phyloP scores from a whole-genome alignment of 37 sponge, comb jelly and placozoan species.

The Petrosia ficiformis region DNA sequence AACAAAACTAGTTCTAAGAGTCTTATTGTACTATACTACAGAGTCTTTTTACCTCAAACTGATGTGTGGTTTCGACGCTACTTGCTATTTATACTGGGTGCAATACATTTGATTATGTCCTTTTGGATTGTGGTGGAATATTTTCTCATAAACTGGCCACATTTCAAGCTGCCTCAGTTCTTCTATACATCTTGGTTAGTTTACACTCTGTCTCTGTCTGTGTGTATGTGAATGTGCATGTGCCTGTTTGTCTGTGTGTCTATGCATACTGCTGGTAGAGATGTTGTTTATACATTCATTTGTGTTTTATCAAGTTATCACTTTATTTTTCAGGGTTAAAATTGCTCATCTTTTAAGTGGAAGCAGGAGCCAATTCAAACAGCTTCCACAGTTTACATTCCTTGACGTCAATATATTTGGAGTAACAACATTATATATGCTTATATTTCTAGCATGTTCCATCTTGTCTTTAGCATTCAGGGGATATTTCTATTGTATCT shows the following conservation, averaged over 20 bases:
- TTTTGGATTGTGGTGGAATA: conserved; percentile 53
- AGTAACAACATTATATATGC: conserved; percentile 14
- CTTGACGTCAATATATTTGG: conserved; percentile 26
- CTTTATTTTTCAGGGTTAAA: no score
- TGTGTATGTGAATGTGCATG: conserved; percentile 55
- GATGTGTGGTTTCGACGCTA: background rate
- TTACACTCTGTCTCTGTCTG: conserved; percentile 50
- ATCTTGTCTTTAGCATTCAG: conserved; percentile 50
- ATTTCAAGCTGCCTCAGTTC: conserved; percentile 43
- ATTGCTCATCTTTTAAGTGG: no score
- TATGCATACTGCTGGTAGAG: no score
- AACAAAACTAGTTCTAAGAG: no score
- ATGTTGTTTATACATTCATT: no score
- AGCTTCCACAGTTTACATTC: no score
- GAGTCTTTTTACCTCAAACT: conserved; percentile 22
- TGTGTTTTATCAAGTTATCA: no score
- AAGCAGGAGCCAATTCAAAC: no score
- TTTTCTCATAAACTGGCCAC: conserved; percentile 54
- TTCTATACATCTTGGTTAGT: conserved; percentile 15
- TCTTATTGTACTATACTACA: no score
- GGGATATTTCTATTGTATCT: conserved; percentile 86
- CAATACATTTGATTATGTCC: conserved; percentile 46
- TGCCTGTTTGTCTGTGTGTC: no score
- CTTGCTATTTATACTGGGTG: conserved; percentile 31
- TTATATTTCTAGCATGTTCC: conserved; percentile 40